phyloP scores from a whole-genome alignment of 2,888 invertebrate genomes.

The Ramazzottius varieornatus region DNA sequence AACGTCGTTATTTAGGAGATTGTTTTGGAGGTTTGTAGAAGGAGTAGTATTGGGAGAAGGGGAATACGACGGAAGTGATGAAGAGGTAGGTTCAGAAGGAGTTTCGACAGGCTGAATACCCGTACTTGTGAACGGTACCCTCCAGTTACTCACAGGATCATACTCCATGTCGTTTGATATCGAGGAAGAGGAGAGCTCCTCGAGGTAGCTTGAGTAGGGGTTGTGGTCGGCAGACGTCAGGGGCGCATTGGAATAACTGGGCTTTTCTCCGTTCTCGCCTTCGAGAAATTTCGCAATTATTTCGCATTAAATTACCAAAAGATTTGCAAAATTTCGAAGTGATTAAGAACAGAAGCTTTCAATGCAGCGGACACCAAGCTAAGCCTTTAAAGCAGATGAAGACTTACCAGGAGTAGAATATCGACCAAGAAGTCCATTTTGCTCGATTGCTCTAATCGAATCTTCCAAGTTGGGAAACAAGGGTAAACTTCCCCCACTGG shows the following conservation, averaged over 20 bases:
- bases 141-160: not conserved
- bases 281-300: too few species aligned
- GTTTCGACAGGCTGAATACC: not conserved
- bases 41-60: slow-evolving; percentile 4
- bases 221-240: not conserved
- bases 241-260: not conserved
- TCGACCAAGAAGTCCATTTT: too few species aligned
- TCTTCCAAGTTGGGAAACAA: too few species aligned
- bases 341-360: too few species aligned
- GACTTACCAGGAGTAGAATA: too few species aligned
- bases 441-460: too few species aligned
- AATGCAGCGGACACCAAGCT: too few species aligned
- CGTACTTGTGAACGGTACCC: not conserved
- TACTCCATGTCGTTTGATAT: not conserved
- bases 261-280: too few species aligned
- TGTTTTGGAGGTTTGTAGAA: slow-evolving; percentile 6
- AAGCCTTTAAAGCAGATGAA: too few species aligned
- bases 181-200: not conserved
- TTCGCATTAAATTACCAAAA: too few species aligned
- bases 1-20: slow-evolving; percentile 4
- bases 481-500: too few species aligned
- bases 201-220: not conserved
- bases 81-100: not conserved
- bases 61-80: not conserved
- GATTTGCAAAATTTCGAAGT: too few species aligned